Evolutionary conservation across 2,888 invertebrate species (phyloP).

Genomic region (Hoplodrina ambigua): DNA sequence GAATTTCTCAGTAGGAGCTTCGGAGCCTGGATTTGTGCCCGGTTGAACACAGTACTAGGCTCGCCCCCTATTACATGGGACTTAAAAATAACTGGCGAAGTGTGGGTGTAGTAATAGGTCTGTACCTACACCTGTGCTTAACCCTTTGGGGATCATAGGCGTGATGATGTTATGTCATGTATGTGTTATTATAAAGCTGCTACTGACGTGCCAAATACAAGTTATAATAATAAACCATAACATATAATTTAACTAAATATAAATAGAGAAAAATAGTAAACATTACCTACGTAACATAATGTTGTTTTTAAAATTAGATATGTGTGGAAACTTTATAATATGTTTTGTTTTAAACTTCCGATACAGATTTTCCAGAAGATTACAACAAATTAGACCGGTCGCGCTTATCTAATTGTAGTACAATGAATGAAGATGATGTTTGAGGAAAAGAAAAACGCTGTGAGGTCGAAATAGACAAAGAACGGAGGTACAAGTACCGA

Average conservation of each 20-base stretch:
- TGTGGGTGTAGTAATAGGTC: too few species aligned
- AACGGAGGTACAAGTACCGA: constrained; percentile 5
- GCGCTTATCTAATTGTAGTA: constrained; percentile 6
- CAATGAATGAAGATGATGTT: constrained; percentile 26
- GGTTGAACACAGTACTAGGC: too few species aligned
- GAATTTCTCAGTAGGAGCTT: too few species aligned
- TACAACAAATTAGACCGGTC: constrained; percentile 20
- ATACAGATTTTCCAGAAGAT: constrained; percentile 11
- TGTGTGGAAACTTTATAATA: not conserved
- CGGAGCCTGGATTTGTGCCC: too few species aligned
- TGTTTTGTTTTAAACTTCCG: not conserved
- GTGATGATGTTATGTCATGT: too few species aligned
- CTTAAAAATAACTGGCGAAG: too few species aligned
- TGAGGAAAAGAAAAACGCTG: constrained; percentile 26
- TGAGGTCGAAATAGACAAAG: constrained; percentile 7
- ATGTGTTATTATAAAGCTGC: not conserved
- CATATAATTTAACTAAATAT: too few species aligned
- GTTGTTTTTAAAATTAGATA: not conserved
- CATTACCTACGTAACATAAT: not conserved
- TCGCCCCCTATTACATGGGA: too few species aligned
- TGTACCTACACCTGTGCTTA: too few species aligned
- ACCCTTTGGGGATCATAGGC: too few species aligned
- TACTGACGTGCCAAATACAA: not conserved
- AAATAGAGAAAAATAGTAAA: not conserved
- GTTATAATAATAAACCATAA: not conserved